Evolutionary conservation across 2,113 vertebrate genomes (phyloP), one percentile per base, ranked within the genome.

Genomic region (Cepphus grylle): DNA sequence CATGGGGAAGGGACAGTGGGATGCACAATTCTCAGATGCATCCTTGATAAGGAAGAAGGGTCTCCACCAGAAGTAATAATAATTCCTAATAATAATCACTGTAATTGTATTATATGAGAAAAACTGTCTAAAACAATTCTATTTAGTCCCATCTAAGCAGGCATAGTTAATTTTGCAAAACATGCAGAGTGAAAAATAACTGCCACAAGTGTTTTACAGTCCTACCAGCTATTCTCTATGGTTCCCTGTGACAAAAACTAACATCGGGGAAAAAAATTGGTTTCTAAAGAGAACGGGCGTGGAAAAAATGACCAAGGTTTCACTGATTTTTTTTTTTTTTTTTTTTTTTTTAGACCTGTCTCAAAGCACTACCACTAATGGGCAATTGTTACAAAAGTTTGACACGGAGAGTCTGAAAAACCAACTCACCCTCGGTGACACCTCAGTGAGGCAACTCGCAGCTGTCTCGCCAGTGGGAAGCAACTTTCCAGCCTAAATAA

Each of bases 401-500:
- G 45, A 32, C 15, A 13, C 36, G 5, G 15, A 50, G 42, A 4
- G 1, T 10, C 26, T 78, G 25, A 17, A 74, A 58, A 91, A 21
- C 12, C 81, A 40, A 94, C 98, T 98, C 90, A 99, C 98, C 97
- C 96, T 97, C 34, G 97, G 97, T 36, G 96, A 78, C 50, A 96
- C 93, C 84, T 99, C 98, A 66, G 96, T 91, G n/a, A 99, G 95
- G 87, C 98, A 99, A 42, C 17, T 47, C 27, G 94, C 83, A 32
- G 93, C 97, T 4, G 90, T 96, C 56, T 98, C 91, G 52, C 98
- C 98, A n/a, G n/a, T 4, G 4, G 97, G 98, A 73, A 69, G 34
- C 50, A 77, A 23, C 97, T 98, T 99, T 34, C 98, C 99, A 52
- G 98, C 99, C 99, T 99, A 79, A 69, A 55, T 38, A 86, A 72